Evolutionary conservation across 2,797 vertebrate species (phyloP).

Genomic region (Garrulus glandarius): DNA sequence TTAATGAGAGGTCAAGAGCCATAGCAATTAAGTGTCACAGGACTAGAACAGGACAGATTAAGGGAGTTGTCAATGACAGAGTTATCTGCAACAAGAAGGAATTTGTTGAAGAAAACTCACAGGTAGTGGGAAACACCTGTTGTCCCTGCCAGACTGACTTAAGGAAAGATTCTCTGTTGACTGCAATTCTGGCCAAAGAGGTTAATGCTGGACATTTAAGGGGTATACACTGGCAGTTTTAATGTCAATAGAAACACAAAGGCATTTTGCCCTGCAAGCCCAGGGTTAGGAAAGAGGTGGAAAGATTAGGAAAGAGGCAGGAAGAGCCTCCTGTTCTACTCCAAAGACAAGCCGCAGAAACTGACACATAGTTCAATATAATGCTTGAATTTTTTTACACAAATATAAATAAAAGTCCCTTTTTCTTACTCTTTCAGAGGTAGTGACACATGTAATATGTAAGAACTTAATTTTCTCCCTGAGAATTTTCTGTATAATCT

Average conservation of each 20-base stretch:
- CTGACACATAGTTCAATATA: background rate
- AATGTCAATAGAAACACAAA: background rate
- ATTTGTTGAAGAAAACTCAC: background rate
- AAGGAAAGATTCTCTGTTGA: background rate
- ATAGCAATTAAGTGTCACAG: constrained; percentile 3
- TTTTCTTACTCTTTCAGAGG: background rate
- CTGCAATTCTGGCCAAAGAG: background rate
- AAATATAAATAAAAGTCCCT: background rate
- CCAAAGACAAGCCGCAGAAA: background rate
- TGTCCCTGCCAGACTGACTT: background rate
- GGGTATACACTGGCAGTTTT: background rate
- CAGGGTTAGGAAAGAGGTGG: background rate
- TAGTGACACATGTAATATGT: background rate
- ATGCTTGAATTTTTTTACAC: background rate
- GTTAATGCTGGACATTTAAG: background rate
- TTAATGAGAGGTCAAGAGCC: background rate
- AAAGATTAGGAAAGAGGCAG: background rate
- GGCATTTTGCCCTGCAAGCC: background rate
- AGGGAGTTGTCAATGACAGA: background rate
- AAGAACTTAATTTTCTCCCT: background rate
- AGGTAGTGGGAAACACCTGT: background rate
- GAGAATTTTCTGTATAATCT: background rate
- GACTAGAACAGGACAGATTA: background rate
- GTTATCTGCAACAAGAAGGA: background rate
- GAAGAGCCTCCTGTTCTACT: background rate